Evolutionary conservation across 2,113 vertebrate species (phyloP), one percentile per base, ranked within the genome.

Genomic region (Neodontobutis hainanensis): DNA sequence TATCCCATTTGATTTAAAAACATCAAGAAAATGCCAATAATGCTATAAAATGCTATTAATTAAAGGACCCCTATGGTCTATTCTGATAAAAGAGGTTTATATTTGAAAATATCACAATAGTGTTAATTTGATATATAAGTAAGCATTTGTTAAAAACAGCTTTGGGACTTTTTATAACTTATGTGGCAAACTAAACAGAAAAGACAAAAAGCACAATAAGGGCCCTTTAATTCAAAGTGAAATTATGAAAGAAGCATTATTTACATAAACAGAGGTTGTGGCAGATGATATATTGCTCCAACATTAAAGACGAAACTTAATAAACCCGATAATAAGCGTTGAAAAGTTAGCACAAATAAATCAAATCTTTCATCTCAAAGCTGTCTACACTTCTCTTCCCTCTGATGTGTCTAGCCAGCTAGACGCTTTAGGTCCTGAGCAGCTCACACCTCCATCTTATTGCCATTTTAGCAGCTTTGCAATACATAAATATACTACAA

Each of bases 391-490:
- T 82, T 68, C 63, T 69, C 58, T 58, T 50, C 68, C 71, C 80
- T 77, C 61, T 74, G 66, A 60, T n/a, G 66, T 71, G 90, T 92
- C 92, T 88, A 92, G 92, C 91, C 91, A 61, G 91, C 92, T 92
- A 88, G 90, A 92, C 86, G 70, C 61, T 71, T 40, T 11, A 3
- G 19, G 76, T 80, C 87, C 85, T 85, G 87, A 90, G 89, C 77
- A 8, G 38, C 38, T 8, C 5, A 40, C 38, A 8, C 27, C 32
- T 53, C 65, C 61, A 16, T 65, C 11, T 89, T 91, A 91, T 90
- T 92, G 90, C 89, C 63, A 76, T 88, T 84, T 80, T 47, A 70
- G 62, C 67, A 49, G 46, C 48, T 6, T 5, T 5, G 8, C 8
- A 2, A 40, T 5, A 40, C 19, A 40, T 40, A 40, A 40, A 40